These are phyloP conservation scores for Triplophysa siluroides DNA, from an alignment of 2,113 vertebrate species.

Conservation along the genomic window DNA sequence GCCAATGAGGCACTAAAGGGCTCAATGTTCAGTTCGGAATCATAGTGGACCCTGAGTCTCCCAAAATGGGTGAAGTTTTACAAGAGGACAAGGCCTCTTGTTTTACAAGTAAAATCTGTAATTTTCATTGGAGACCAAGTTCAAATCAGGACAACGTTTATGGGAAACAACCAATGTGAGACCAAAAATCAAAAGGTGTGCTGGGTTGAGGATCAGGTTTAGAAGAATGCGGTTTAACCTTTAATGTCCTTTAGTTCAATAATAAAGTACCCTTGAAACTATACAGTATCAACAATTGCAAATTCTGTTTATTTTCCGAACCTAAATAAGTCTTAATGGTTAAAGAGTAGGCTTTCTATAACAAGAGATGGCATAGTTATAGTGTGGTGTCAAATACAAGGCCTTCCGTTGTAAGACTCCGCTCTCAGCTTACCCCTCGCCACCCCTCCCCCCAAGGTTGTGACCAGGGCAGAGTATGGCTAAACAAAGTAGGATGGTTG, in stretches of 20 bases:
- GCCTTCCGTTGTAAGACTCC: conserved; percentile 62
- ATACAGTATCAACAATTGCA: neutral
- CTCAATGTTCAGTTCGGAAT: conserved; percentile 60
- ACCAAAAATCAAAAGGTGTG: conserved; percentile 15
- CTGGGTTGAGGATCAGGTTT: conserved; percentile 30
- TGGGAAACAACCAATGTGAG: neutral
- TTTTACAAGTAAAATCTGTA: neutral
- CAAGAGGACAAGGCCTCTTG: neutral
- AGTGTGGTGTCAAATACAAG: conserved; percentile 46
- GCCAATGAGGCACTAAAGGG: conserved; percentile 50
- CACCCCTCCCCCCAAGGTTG: conserved; percentile 54
- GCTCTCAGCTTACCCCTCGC: conserved; percentile 49
- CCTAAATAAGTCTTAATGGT: neutral
- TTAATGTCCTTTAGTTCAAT: neutral
- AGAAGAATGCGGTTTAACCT: conserved; percentile 30
- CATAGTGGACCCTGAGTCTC: conserved; percentile 15
- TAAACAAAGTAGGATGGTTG: conserved; percentile 64
- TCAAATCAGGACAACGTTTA: neutral
- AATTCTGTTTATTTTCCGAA: neutral
- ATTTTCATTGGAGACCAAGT: neutral
- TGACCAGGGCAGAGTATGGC: conserved; percentile 66
- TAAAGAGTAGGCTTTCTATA: neutral
- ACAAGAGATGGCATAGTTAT: conserved; percentile 7
- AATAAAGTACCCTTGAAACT: neutral
- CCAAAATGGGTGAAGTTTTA: conserved; percentile 31